phyloP scores from a whole-genome alignment of 2,113 vertebrate genomes.

The Cyphomyrus discorhynchus region DNA sequence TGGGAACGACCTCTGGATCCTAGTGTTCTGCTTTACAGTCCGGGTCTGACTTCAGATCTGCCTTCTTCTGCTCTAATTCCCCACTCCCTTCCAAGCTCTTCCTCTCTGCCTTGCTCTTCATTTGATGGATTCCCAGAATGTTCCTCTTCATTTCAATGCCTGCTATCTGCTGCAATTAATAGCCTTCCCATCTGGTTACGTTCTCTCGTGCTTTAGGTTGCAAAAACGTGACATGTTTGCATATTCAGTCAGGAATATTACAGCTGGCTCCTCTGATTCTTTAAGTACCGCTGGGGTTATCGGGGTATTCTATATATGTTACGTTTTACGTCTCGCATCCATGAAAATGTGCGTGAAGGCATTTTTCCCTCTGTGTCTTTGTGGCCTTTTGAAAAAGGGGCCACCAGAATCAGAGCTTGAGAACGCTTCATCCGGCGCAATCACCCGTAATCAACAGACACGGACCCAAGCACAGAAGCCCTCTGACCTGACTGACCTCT shows the following conservation, averaged over 20 bases:
- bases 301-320: neutral
- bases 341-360: neutral
- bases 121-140: neutral
- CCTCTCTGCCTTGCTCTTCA: neutral
- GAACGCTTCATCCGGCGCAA: neutral
- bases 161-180: constrained; percentile 15
- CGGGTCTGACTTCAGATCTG: constrained; percentile 42
- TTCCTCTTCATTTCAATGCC: constrained; percentile 10
- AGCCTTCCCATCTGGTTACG: neutral
- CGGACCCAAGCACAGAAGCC: neutral
- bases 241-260: neutral
- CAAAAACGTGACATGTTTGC: neutral
- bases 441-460: neutral
- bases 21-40: constrained; percentile 41
- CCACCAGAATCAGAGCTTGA: neutral
- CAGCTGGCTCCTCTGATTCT: neutral
- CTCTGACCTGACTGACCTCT: neutral
- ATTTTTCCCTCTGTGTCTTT: neutral
- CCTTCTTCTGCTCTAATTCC: constrained; percentile 69
- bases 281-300: neutral
- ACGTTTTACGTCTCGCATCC: neutral
- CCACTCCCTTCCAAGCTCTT: constrained; percentile 16
- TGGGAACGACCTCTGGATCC: constrained; percentile 66
- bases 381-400: neutral
- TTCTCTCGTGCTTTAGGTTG: neutral